Conservation (phyloP, 2,113 vertebrate species). For the Quiscalus mexicanus region DNA sequence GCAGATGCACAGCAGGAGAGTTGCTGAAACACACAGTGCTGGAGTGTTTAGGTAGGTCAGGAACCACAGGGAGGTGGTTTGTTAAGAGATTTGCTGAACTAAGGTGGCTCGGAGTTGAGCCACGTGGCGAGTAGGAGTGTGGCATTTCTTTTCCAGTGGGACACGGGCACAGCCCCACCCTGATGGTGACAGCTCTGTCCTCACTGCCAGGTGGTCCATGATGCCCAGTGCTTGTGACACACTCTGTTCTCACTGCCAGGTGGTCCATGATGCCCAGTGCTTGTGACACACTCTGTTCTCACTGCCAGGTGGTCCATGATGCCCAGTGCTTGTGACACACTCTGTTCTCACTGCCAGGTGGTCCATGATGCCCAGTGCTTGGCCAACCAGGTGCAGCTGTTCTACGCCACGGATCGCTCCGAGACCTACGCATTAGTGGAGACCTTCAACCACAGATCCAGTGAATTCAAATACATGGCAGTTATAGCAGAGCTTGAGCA, state of each 20-base stretch:
- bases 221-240: conserved; percentile 64
- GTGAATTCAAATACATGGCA: conserved; percentile 90
- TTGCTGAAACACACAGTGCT: neutral
- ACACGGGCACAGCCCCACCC: neutral
- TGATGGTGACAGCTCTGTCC: neutral
- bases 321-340: neutral
- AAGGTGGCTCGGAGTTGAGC: neutral
- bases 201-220: too few relatives aligned
- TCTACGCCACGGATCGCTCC: conserved; percentile 84
- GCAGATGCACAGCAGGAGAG: neutral
- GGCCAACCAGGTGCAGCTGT: conserved; percentile 94
- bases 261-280: too few relatives aligned
- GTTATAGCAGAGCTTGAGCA: conserved; percentile 92
- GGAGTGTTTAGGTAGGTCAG: neutral
- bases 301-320: too few relatives aligned
- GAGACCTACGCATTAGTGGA: conserved; percentile 86
- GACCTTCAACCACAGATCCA: conserved; percentile 88
- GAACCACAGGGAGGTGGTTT: neutral
- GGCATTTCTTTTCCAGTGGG: neutral
- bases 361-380: conserved; percentile 92
- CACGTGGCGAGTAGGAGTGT: neutral
- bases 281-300: neutral
- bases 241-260: neutral
- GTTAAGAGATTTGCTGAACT: neutral
- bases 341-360: conserved; percentile 73